These are phyloP conservation scores for Leptogaster cylindrica DNA, from an alignment of 2,888 invertebrate genomes.

Conservation along the genomic window DNA sequence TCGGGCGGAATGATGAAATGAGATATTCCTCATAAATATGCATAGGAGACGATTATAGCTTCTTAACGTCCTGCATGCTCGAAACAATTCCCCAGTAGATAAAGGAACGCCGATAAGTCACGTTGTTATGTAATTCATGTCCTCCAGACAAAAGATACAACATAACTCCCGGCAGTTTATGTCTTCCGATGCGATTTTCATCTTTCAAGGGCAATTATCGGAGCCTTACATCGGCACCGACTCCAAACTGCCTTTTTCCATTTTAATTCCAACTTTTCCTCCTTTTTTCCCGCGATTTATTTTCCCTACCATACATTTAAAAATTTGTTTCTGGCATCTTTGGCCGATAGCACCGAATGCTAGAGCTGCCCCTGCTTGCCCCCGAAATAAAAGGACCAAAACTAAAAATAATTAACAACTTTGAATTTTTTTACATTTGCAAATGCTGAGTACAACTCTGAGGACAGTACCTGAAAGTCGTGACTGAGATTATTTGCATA, in stretches of 20 bases:
- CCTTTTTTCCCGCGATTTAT: background rate
- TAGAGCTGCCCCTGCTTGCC: background rate
- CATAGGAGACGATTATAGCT: conserved; percentile 25
- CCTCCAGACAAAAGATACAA: conserved; percentile 36
- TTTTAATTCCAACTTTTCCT: conserved; percentile 27
- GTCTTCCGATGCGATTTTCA: conserved; percentile 39
- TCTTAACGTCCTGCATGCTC: background rate
- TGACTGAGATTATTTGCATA: conserved; percentile 44
- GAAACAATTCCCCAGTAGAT: conserved; percentile 1
- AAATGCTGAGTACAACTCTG: conserved; percentile 34
- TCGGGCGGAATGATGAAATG: background rate
- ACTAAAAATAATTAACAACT: conserved; percentile 40
- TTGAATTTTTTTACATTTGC: conserved; percentile 36
- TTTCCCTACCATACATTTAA: conserved; percentile 19
- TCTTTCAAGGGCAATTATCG: conserved; percentile 39
- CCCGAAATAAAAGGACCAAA: conserved; percentile 20
- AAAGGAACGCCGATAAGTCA: conserved; percentile 44
- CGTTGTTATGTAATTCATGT: conserved; percentile 45
- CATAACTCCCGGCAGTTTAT: conserved; percentile 35
- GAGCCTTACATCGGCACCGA: conserved; percentile 39
- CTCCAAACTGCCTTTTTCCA: conserved; percentile 26
- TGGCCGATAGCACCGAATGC: background rate
- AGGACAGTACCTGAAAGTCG: conserved; percentile 42
- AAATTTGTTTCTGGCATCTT: conserved; percentile 31
- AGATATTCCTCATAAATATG: conserved; percentile 40